Conservation (phyloP, 2,888 invertebrate genomes). For the Bombyx huttoni region DNA sequence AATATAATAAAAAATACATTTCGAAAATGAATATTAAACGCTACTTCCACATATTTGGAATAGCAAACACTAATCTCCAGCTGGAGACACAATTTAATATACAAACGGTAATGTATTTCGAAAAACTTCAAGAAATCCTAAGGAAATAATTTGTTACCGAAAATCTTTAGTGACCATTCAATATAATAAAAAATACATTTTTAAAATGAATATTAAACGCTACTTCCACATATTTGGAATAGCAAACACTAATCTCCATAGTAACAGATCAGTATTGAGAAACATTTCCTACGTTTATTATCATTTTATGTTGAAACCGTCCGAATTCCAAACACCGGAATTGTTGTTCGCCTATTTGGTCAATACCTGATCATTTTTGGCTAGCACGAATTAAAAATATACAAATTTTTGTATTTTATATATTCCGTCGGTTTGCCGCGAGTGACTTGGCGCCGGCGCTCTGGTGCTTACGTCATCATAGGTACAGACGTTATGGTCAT, state of each 20-base stretch:
- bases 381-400: constrained; percentile 16
- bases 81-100: no score
- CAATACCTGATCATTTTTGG: constrained; percentile 12
- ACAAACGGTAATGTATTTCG: no score
- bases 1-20: no score
- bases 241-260: neutral
- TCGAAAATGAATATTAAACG: no score
- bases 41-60: no score
- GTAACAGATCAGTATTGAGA: neutral
- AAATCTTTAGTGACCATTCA: no score
- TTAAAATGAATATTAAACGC: no score
- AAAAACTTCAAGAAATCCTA: no score
- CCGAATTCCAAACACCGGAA: neutral
- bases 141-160: no score
- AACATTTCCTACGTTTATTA: neutral
- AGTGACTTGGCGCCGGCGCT: constrained; percentile 55
- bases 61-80: no score
- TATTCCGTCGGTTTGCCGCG: neutral
- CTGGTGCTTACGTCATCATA: constrained; percentile 23
- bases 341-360: constrained; percentile 1
- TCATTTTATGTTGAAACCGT: neutral
- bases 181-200: no score
- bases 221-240: no score
- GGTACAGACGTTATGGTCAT: constrained; percentile 1
- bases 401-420: constrained; percentile 12